Base-by-base conservation (phyloP, 2,888 invertebrate genomes). In the Drosophila imparisetae region DNA sequence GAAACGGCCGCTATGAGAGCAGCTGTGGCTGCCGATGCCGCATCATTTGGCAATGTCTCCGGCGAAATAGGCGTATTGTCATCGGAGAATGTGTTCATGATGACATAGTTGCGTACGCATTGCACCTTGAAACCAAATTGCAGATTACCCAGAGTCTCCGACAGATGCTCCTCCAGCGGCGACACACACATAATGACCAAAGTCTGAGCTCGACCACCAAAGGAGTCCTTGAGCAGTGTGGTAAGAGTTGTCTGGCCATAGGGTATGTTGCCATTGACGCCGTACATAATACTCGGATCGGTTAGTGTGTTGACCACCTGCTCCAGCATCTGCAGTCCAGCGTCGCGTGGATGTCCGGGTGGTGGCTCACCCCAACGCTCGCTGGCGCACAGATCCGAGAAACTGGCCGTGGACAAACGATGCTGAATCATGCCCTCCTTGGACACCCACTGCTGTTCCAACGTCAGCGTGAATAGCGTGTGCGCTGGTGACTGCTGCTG, bases 201-300 rank as follows among this genome's bases (percentile, higher is more conserved):
- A 3, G 96, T 96, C 86, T 96, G 96, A 3, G 96, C 96, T 85
- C 96, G 94, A 0, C 96, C 96, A 15, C 96, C 96, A 93, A 96
- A 96, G 2, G 96, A 96, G 90, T 96, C 96, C 92, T 96, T 94
- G 1, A 96, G 91, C 92, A 96, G 94, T 4, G 95, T 95, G 24
- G 96, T 95, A 38, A 96, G 92, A 48, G 95, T 95, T 38, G 95
- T 96, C 85, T 95, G 95, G 78, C 95, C 95, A 91, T 93, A 93
- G 4, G 92, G 92, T 66, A 93, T 90, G 75, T 92, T 92, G 21
- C 92, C 91, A 75, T 92, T 93, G 30, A 89, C 90, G 34, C 89
- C 87, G 66, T 91, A 92, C 91, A 91, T 90, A 0, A 92, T 75
- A 24, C 89, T 85, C 3, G 93, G 92, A 80, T 95, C 90, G 83